A percentile compares a stretch with the other conserved stretches of the same genome.
These are phyloP conservation scores for Lacanobia oleracea DNA, from an alignment of 2,888 invertebrate genomes.

Conservation along the genomic window DNA sequence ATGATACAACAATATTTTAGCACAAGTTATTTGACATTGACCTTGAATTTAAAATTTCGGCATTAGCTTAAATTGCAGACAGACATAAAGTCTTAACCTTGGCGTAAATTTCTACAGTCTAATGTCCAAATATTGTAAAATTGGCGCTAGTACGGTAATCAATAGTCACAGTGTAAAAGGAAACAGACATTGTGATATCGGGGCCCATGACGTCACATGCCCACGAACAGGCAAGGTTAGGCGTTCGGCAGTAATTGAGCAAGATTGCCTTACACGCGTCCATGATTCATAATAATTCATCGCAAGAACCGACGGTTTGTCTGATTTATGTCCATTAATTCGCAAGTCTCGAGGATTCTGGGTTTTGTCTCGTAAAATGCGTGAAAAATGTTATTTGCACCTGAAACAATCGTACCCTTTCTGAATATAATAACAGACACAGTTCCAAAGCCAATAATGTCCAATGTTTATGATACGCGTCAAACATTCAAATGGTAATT, in stretches of 20 bases:
- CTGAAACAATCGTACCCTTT: slow-evolving; percentile 33
- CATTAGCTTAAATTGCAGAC: slow-evolving; percentile 25
- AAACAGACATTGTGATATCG: slow-evolving; percentile 68
- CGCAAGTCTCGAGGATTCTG: slow-evolving; percentile 61
- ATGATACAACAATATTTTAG: slow-evolving; percentile 17
- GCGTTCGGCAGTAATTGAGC: slow-evolving; percentile 79
- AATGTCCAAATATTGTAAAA: slow-evolving; percentile 40
- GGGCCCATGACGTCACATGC: slow-evolving; percentile 75
- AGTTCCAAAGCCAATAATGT: slow-evolving; percentile 11
- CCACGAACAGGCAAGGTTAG: slow-evolving; percentile 77
- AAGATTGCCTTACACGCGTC: slow-evolving; percentile 80
- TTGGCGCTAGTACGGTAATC: slow-evolving; percentile 41
- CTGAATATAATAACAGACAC: slow-evolving; percentile 9
- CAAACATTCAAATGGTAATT: slow-evolving; percentile 22
- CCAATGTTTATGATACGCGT: slow-evolving; percentile 23
- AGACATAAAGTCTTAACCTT: slow-evolving; percentile 32
- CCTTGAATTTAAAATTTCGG: slow-evolving; percentile 35
- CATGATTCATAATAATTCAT: slow-evolving; percentile 80
- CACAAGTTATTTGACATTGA: slow-evolving; percentile 25
- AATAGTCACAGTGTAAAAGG: slow-evolving; percentile 67
- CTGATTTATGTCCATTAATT: slow-evolving; percentile 76
- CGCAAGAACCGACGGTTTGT: slow-evolving; percentile 66
- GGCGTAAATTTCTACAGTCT: slow-evolving; percentile 17
- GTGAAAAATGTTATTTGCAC: slow-evolving; percentile 27
- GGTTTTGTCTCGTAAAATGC: slow-evolving; percentile 49